Evolutionary conservation across 2,113 vertebrate genomes (phyloP).

Genomic region (Asarcornis scutulata): DNA sequence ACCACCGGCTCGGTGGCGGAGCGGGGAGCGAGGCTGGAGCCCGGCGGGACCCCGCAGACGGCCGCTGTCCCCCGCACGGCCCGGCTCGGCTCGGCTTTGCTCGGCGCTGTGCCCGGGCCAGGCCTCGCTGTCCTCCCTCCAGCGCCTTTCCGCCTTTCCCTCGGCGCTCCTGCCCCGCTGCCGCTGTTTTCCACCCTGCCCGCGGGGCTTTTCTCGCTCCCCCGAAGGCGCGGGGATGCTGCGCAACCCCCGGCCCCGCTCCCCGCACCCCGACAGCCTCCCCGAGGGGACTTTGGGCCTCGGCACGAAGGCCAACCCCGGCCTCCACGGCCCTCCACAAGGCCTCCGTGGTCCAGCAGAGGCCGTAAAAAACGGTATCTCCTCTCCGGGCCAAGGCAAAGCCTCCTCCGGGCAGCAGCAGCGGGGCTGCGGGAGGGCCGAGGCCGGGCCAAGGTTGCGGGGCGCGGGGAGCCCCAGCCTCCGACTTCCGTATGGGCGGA

Average conservation of each 20-base stretch:
- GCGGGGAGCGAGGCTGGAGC: accelerated
- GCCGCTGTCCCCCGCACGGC: not conserved
- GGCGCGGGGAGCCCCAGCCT: accelerated
- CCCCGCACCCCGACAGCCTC: accelerated
- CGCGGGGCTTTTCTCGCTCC: not conserved
- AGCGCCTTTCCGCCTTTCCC: accelerated
- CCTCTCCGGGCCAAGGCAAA: not conserved
- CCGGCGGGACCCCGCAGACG: not conserved
- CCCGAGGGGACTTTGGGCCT: not conserved
- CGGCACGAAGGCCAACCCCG: not conserved
- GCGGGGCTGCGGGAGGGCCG: too few species aligned
- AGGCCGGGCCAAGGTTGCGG: not conserved
- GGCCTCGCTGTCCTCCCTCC: too few species aligned
- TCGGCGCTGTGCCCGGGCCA: too few species aligned
- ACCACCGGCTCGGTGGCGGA: not conserved
- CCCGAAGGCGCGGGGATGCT: not conserved
- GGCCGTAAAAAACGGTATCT: not conserved
- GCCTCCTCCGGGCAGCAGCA: not conserved
- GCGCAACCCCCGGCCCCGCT: not conserved
- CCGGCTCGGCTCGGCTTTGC: too few species aligned
- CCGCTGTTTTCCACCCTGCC: not conserved
- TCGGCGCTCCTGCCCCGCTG: not conserved
- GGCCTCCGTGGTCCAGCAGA: not conserved
- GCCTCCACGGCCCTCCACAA: not conserved
- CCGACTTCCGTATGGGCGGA: accelerated